A percentile compares a stretch with the other conserved stretches of the same genome.
These are phyloP conservation scores for Syrista parreyssii DNA, from an alignment of 2,888 invertebrate species.

Conservation along the genomic window DNA sequence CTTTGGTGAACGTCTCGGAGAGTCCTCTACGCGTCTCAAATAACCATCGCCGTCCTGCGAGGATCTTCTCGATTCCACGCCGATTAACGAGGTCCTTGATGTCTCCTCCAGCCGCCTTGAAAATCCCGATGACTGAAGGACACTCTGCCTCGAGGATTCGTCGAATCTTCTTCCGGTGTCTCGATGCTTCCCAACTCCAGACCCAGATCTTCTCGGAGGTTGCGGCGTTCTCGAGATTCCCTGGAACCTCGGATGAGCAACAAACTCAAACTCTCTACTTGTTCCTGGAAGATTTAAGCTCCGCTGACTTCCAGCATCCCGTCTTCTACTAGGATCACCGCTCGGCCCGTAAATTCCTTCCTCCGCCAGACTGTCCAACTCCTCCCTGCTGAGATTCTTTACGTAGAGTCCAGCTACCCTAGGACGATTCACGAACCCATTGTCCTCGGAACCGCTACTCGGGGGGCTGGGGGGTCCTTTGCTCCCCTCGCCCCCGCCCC, in stretches of 20 bases:
- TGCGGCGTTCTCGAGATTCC: conserved; percentile 46
- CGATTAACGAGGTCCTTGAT: conserved; percentile 12
- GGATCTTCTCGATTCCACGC: not conserved
- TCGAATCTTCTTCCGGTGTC: conserved; percentile 11
- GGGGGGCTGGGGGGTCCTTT: conserved; percentile 59
- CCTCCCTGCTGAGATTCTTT: conserved; percentile 51
- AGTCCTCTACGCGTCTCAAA: not conserved
- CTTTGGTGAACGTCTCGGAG: not conserved
- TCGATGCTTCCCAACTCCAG: not conserved
- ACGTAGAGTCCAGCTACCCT: conserved; percentile 53
- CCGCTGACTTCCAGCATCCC: conserved; percentile 44
- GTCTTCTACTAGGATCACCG: conserved; percentile 39
- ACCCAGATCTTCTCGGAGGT: conserved; percentile 39
- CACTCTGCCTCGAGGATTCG: conserved; percentile 18
- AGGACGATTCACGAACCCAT: conserved; percentile 54
- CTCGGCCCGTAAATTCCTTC: conserved; percentile 50
- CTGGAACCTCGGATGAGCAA: conserved; percentile 24
- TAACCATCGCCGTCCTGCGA: not conserved
- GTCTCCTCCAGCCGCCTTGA: conserved; percentile 1
- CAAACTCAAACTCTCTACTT: conserved; percentile 29
- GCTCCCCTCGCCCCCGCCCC: conserved; percentile 59
- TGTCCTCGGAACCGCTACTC: conserved; percentile 61
- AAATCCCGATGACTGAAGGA: not conserved
- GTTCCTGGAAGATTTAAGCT: conserved; percentile 45
- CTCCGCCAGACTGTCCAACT: conserved; percentile 48